These are phyloP conservation scores for Nesogale talazaci DNA, from an alignment of 2,113 vertebrate species.

Conservation along the genomic window DNA sequence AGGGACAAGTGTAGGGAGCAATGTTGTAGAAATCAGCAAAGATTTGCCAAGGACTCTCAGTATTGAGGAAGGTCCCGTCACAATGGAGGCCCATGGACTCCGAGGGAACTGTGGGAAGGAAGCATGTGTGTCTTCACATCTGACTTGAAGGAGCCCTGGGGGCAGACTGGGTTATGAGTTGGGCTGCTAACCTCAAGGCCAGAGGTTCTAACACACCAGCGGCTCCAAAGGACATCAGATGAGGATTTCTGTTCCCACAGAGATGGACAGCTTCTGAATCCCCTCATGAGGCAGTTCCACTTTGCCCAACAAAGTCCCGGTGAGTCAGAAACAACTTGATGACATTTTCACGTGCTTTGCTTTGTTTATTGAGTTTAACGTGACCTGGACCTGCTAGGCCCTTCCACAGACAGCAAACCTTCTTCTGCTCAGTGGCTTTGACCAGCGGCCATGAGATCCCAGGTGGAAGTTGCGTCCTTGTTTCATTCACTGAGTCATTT, in stretches of 20 bases:
- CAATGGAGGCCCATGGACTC: not conserved
- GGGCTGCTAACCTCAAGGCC: too few species aligned
- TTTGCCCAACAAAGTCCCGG: too few species aligned
- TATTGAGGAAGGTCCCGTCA: not conserved
- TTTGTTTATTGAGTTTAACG: too few species aligned
- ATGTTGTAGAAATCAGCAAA: not conserved
- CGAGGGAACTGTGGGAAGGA: not conserved
- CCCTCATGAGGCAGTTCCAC: too few species aligned
- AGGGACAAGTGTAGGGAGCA: not conserved
- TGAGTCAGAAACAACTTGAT: too few species aligned
- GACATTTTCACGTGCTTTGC: too few species aligned
- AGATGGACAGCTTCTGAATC: too few species aligned
- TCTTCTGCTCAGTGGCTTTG: too few species aligned
- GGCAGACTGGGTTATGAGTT: not conserved
- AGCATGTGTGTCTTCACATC: not conserved
- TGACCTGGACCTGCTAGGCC: too few species aligned
- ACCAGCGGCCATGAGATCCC: not conserved
- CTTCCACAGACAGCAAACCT: not conserved
- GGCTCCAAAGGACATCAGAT: too few species aligned
- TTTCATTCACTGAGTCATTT: not conserved
- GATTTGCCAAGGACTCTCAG: not conserved
- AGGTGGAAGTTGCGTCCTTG: not conserved
- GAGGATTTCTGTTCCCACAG: too few species aligned
- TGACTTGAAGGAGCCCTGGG: not conserved
- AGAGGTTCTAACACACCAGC: too few species aligned